These are phyloP conservation scores for Melangyna quadrimaculata DNA, from an alignment of 2,888 invertebrate species.

Conservation along the genomic window DNA sequence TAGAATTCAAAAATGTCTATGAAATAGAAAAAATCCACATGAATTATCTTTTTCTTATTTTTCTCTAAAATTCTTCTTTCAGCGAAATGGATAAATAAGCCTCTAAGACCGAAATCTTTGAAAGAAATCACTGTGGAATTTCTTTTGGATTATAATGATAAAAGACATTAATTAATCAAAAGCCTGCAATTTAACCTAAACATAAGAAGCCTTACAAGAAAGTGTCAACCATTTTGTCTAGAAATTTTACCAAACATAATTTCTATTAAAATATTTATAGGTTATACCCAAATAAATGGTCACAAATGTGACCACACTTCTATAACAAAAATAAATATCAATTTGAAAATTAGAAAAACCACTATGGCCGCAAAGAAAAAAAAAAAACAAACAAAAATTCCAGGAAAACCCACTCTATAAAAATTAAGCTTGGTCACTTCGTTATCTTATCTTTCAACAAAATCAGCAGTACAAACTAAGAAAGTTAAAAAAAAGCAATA, in stretches of 20 bases:
- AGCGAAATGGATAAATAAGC: too few species aligned
- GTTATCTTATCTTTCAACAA: slow-evolving; percentile 30
- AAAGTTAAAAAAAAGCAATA: neutral
- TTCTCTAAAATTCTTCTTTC: too few species aligned
- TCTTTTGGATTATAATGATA: too few species aligned
- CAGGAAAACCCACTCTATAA: slow-evolving; percentile 20
- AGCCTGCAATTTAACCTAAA: neutral
- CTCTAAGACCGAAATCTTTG: too few species aligned
- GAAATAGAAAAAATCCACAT: too few species aligned
- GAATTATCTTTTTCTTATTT: too few species aligned
- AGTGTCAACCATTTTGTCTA: slow-evolving; percentile 14
- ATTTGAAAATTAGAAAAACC: slow-evolving; percentile 20
- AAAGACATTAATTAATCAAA: too few species aligned
- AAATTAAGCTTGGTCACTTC: slow-evolving; percentile 6
- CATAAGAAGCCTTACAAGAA: neutral
- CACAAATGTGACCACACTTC: neutral
- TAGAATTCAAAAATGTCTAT: too few species aligned
- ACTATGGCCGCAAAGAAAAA: neutral
- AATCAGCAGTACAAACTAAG: slow-evolving; percentile 15
- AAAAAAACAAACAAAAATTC: slow-evolving; percentile 2
- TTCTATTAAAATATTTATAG: neutral
- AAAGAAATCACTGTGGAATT: too few species aligned
- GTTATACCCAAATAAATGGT: neutral
- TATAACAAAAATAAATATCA: slow-evolving; percentile 13
- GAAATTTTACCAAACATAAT: neutral